Conservation (phyloP, 2,797 vertebrate genomes). For the Astyanax mexicanus region DNA sequence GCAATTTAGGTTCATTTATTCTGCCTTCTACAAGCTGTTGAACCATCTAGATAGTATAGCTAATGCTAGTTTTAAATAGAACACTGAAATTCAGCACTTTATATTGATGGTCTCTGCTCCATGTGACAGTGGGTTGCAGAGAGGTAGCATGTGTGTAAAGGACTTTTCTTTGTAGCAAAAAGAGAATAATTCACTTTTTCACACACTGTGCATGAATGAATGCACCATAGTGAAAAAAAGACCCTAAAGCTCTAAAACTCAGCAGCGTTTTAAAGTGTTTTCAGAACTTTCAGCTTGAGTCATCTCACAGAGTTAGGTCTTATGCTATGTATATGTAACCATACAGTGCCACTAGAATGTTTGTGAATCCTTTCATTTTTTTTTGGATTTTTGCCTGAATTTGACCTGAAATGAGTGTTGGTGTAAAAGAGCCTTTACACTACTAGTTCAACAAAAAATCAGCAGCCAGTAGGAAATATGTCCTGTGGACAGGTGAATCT, state of each 20-base stretch:
- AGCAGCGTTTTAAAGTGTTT: constrained; percentile 2
- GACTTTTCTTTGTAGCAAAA: constrained; percentile 15
- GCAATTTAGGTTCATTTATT: constrained; percentile 68
- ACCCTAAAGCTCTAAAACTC: constrained; percentile 13
- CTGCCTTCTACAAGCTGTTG: constrained; percentile 65
- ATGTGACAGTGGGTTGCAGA: constrained; percentile 16
- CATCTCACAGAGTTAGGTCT: constrained; percentile 2
- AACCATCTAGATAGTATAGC: constrained; percentile 62
- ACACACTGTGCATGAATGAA: constrained; percentile 30
- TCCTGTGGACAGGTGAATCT: too few relatives aligned
- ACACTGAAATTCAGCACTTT: constrained; percentile 48
- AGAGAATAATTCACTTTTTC: constrained; percentile 1
- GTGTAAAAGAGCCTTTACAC: too few relatives aligned
- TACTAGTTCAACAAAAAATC: too few relatives aligned
- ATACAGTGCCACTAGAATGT: too few relatives aligned
- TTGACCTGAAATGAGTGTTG: too few relatives aligned
- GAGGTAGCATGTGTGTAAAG: constrained; percentile 7
- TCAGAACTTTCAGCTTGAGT: background rate
- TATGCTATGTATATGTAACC: too few relatives aligned
- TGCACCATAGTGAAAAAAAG: constrained; percentile 20
- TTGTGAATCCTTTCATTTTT: too few relatives aligned
- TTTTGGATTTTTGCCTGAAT: too few relatives aligned
- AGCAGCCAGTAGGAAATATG: too few relatives aligned
- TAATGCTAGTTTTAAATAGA: constrained; percentile 56
- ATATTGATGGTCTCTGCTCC: constrained; percentile 51